Base-by-base conservation (phyloP, 2,888 invertebrate genomes). In the Agriopis aurantiaria region DNA sequence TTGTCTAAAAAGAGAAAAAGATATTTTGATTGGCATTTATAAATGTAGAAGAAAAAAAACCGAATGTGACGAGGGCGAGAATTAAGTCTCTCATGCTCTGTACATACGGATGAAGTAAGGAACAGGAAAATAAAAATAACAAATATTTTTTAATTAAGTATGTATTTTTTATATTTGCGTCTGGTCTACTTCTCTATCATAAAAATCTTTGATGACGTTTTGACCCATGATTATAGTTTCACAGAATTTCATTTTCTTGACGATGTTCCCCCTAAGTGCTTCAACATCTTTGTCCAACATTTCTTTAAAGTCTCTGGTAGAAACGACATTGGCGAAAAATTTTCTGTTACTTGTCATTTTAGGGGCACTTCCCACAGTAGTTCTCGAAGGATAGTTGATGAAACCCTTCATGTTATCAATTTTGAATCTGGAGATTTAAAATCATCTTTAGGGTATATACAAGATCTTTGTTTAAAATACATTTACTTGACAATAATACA, bases 291-390 rank as follows among this genome's bases (percentile, higher is more conserved):
- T 81, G n/a, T 75, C 78, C n/a, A 92, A 48, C 82, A 88, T 86
- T 33, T 83, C 82, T 78, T 87, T 91, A 65, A 92, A 93, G 0
- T 74, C 82, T 0, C 80, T 63, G 41, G 88, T 84, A 41, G 78
- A 78, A 43, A 93, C 81, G 77, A 93, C 76, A 72, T 93, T 92
- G 8, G 91, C 89, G 63, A 93, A 91, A 78, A 89, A 92, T 64
- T 90, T 91, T 45, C 91, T 82, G 71, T 93, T 91, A n/a, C 69
- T 80, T 4, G 91, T 90, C 73, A 87, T 89, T 73, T 85, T 87
- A 12, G 87, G 88, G 1, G 86, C 83, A 52, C 83, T 83, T 2
- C 92, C 93, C 11, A 93, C 87, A 3, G 93, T 93, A 0, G 93
- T 92, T 78, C 85, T 89, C 10, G 89, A 81, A 8, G 87, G 90